These are phyloP conservation scores for Agrotis segetum DNA, from an alignment of 2,888 invertebrate species.

Conservation along the genomic window DNA sequence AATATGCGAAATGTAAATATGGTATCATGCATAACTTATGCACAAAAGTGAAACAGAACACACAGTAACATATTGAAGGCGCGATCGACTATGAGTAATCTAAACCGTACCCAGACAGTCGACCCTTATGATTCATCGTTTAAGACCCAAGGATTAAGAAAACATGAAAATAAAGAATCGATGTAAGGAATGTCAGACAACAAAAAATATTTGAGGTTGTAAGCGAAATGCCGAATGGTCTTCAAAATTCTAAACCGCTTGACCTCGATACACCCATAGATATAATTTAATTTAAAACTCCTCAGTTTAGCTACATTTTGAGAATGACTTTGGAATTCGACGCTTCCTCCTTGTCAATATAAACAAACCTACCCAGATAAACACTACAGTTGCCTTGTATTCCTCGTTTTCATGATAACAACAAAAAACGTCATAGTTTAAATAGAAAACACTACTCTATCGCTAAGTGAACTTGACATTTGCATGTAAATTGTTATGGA, in stretches of 20 bases:
- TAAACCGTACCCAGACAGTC: constrained; percentile 65
- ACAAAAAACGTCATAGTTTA: constrained; percentile 31
- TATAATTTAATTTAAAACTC: constrained; percentile 25
- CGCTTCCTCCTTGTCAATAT: constrained; percentile 31
- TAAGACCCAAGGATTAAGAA: constrained; percentile 57
- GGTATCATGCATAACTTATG: constrained; percentile 16
- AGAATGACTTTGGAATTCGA: constrained; percentile 20
- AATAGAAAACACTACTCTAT: constrained; percentile 55
- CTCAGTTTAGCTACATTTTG: constrained; percentile 15
- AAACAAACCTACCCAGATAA: constrained; percentile 23
- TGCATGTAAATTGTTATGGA: constrained; percentile 64
- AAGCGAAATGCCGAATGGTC: constrained; percentile 29
- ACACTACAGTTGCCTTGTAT: constrained; percentile 34
- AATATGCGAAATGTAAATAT: constrained; percentile 49
- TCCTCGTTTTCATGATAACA: constrained; percentile 45
- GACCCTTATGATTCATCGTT: constrained; percentile 67
- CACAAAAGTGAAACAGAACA: constrained; percentile 43
- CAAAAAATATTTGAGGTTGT: constrained; percentile 42
- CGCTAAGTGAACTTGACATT: constrained; percentile 61
- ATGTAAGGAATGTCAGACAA: constrained; percentile 50
- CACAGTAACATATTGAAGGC: constrained; percentile 27
- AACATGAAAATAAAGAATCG: constrained; percentile 58
- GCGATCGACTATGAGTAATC: constrained; percentile 71
- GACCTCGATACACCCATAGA: constrained; percentile 37
- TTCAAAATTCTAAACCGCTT: constrained; percentile 29